phyloP scores from a whole-genome alignment of 1,140 invertebrate genomes.

The Bombyx mori region DNA sequence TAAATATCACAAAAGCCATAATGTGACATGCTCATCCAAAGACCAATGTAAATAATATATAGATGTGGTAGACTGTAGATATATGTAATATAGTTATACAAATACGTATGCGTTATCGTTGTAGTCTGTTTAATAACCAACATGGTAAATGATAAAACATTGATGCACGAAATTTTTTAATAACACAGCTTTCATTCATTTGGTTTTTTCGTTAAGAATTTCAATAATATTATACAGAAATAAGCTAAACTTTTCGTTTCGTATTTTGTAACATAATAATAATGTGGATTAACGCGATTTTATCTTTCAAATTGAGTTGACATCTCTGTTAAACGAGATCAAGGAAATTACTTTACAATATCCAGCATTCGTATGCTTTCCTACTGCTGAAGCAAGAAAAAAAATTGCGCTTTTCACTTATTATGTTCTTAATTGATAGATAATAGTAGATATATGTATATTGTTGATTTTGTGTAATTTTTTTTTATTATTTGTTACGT shows the following conservation, averaged over 20 bases:
- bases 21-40: slow-evolving; percentile 66
- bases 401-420: slow-evolving; percentile 12
- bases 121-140: slow-evolving; percentile 23
- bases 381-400: too few relatives aligned
- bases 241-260: too few relatives aligned
- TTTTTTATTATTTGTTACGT: slow-evolving; percentile 48
- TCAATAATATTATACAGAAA: too few relatives aligned
- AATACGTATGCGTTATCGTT: slow-evolving; percentile 28
- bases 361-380: too few relatives aligned
- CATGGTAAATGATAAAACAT: slow-evolving; percentile 31
- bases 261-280: too few relatives aligned
- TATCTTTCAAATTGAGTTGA: too few relatives aligned
- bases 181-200: too few relatives aligned
- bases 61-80: slow-evolving; percentile 53
- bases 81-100: slow-evolving; percentile 38
- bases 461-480: slow-evolving; percentile 40
- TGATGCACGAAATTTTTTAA: slow-evolving; percentile 2
- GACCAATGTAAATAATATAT: slow-evolving; percentile 66
- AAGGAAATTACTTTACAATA: too few relatives aligned
- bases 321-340: too few relatives aligned
- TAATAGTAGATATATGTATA: slow-evolving; percentile 19
- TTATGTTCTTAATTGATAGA: slow-evolving; percentile 26
- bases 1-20: slow-evolving; percentile 59
- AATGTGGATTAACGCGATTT: too few relatives aligned
- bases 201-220: too few relatives aligned